Evolutionary conservation across 2,888 invertebrate genomes (phyloP).

Genomic region (Cephus spinipes): DNA sequence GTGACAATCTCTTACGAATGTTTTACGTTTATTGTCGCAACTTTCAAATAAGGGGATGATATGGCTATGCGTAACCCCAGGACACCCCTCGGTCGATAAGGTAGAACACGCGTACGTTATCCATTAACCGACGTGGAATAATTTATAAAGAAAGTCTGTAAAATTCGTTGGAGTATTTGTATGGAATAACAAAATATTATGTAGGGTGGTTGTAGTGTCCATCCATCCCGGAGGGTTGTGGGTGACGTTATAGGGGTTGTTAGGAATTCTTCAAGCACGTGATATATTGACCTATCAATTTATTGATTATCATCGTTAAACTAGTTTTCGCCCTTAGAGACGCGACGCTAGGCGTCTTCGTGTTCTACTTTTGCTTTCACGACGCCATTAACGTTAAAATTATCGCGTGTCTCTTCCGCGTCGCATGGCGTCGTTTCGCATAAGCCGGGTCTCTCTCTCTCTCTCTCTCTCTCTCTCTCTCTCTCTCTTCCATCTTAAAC

Average conservation of each 20-base stretch:
- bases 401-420: background rate
- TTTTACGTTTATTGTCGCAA: slow-evolving; percentile 20
- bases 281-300: background rate
- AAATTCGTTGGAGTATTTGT: background rate
- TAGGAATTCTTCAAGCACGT: background rate
- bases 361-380: background rate
- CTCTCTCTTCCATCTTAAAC: background rate
- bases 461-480: slow-evolving; percentile 6
- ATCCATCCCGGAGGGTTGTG: background rate
- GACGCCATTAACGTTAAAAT: background rate
- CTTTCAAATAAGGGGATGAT: background rate
- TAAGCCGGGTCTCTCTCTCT: slow-evolving; percentile 8
- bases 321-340: background rate
- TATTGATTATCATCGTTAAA: background rate
- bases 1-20: slow-evolving; percentile 21
- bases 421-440: slow-evolving; percentile 4
- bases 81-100: background rate
- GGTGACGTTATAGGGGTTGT: background rate
- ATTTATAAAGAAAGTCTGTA: background rate
- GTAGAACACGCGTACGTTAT: background rate
- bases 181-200: background rate
- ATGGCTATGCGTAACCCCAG: background rate
- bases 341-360: background rate
- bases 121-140: background rate
- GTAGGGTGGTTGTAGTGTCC: background rate